Evolutionary conservation across 2,797 vertebrate genomes (phyloP).

Genomic region (Nyctalus aviator): DNA sequence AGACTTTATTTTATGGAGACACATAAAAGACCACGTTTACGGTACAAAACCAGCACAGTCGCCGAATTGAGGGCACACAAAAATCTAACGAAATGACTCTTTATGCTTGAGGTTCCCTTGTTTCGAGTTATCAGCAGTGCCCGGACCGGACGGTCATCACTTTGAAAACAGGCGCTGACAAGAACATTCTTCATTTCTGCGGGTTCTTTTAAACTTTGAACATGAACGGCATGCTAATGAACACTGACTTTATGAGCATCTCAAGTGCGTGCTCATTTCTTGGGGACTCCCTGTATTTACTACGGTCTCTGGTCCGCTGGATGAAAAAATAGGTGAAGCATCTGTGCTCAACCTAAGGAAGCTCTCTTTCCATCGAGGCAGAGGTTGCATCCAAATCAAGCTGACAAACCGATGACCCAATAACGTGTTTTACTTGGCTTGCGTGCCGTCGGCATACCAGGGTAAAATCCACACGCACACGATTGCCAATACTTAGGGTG

Average conservation of each 20-base stretch:
- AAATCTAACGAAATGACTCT: accelerated
- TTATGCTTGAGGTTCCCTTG: background rate
- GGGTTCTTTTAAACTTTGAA: background rate
- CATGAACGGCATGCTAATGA: background rate
- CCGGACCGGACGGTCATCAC: background rate
- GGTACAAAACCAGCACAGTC: background rate
- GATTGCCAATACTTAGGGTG: background rate
- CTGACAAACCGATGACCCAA: background rate
- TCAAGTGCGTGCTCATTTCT: background rate
- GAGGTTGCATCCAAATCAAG: background rate
- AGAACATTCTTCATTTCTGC: background rate
- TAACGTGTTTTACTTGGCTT: background rate
- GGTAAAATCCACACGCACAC: background rate
- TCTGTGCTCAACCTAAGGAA: background rate
- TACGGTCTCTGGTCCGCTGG: background rate
- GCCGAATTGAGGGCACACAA: background rate
- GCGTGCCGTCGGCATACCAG: background rate
- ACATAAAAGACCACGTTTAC: background rate
- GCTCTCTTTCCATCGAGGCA: background rate
- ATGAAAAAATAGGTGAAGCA: background rate
- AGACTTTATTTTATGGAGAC: background rate
- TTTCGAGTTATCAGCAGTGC: background rate
- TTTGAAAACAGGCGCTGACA: background rate
- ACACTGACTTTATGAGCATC: background rate
- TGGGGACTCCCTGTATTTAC: background rate